Evolutionary conservation across 2,888 invertebrate species (phyloP).

Genomic region (Kryphioiulus occultus): DNA sequence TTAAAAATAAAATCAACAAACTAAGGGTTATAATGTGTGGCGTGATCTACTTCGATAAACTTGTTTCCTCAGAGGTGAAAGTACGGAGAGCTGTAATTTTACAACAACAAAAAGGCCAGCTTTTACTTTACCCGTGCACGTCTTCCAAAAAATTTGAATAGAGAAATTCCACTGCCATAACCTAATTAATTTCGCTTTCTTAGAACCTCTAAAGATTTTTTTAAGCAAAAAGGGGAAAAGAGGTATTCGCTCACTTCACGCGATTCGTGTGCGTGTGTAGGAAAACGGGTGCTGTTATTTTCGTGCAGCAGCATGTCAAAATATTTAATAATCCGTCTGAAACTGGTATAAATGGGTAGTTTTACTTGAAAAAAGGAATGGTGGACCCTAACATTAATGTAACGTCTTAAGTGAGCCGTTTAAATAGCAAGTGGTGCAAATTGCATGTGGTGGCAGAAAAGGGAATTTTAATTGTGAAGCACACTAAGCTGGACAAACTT

Average conservation of each 20-base stretch:
- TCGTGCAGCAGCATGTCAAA: neutral
- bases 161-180: constrained; percentile 26
- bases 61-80: constrained; percentile 44
- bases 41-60: constrained; percentile 44
- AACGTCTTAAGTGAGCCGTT: neutral
- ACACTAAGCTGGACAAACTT: neutral
- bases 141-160: constrained; percentile 15
- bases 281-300: neutral
- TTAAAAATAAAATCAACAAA: constrained; percentile 31
- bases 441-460: neutral
- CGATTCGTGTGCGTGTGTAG: constrained; percentile 4
- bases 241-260: neutral
- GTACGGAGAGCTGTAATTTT: constrained; percentile 42
- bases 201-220: constrained; percentile 10
- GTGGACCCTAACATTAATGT: neutral
- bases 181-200: constrained; percentile 46
- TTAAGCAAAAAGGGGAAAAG: neutral
- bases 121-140: neutral
- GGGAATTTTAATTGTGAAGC: neutral
- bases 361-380: neutral
- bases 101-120: neutral
- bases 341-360: neutral
- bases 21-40: neutral
- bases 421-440: neutral
- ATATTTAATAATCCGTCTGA: neutral